These are phyloP conservation scores for Pseudopipra pipra DNA, from an alignment of 2,113 vertebrate species.

Conservation along the genomic window DNA sequence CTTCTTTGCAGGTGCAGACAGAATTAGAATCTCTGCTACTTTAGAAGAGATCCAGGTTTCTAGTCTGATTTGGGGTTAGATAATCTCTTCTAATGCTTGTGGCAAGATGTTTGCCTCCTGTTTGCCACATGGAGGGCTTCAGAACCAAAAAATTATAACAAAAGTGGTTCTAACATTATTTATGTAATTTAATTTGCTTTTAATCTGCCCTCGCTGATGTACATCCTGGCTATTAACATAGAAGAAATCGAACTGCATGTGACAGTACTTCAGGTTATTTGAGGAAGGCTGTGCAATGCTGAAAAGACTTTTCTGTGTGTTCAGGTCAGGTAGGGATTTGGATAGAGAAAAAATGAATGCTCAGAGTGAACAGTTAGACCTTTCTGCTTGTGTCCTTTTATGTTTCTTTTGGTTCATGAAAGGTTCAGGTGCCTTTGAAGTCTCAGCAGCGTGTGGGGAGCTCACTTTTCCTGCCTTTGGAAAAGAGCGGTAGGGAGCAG, in stretches of 20 bases:
- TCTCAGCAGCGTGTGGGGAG: not conserved
- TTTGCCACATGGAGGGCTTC: not conserved
- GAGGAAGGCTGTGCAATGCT: not conserved
- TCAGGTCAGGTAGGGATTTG: conserved; percentile 5
- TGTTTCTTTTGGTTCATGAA: conserved; percentile 29
- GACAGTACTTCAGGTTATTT: not conserved
- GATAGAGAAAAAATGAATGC: not conserved
- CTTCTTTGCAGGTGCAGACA: not conserved
- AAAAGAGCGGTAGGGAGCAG: not conserved
- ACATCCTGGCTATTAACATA: not conserved
- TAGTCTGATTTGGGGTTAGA: not conserved
- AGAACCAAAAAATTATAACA: not conserved
- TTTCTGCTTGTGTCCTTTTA: conserved; percentile 43
- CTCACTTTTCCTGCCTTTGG: not conserved
- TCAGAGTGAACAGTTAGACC: not conserved
- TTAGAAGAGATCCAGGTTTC: not conserved
- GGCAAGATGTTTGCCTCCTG: not conserved
- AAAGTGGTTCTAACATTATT: not conserved
- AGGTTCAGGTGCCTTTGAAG: conserved; percentile 35
- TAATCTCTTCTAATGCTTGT: not conserved
- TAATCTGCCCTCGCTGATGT: not conserved
- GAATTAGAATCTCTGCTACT: not conserved
- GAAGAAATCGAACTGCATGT: not conserved
- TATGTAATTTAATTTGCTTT: not conserved
- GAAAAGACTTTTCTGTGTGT: not conserved